phyloP scores from a whole-genome alignment of 2,113 vertebrate genomes.

The Sander lucioperca region DNA sequence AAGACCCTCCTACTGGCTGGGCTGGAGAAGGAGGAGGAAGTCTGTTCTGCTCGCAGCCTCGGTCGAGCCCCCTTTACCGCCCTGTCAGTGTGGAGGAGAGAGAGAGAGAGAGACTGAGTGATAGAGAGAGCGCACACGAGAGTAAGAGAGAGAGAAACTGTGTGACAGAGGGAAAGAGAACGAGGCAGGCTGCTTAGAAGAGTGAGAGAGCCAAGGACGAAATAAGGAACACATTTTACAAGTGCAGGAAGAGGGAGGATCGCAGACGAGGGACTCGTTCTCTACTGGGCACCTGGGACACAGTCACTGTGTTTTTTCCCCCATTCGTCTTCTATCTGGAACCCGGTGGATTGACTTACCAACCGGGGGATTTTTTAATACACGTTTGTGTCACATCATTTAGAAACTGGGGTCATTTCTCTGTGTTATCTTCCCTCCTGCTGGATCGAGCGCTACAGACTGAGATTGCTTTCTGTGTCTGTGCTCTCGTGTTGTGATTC shows the following conservation, averaged over 20 bases:
- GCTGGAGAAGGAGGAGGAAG: slow-evolving; percentile 86
- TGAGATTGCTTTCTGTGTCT: slow-evolving; percentile 53
- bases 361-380: slow-evolving; percentile 66
- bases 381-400: slow-evolving; percentile 48
- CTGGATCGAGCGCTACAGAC: slow-evolving; percentile 43
- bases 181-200: slow-evolving; percentile 75
- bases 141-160: slow-evolving; percentile 75
- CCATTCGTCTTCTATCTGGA: slow-evolving; percentile 59
- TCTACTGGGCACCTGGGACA: slow-evolving; percentile 73
- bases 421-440: slow-evolving; percentile 27
- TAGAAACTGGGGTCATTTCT: slow-evolving; percentile 61
- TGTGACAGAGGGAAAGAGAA: slow-evolving; percentile 77
- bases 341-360: slow-evolving; percentile 69
- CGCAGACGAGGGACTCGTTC: slow-evolving; percentile 75
- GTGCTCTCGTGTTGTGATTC: slow-evolving; percentile 57
- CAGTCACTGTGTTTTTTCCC: slow-evolving; percentile 58
- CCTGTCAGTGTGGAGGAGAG: slow-evolving; percentile 87
- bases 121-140: slow-evolving; percentile 60
- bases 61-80: slow-evolving; percentile 88
- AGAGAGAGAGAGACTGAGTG: slow-evolving; percentile 64
- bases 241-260: slow-evolving; percentile 78
- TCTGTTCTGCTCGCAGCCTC: slow-evolving; percentile 87
- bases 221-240: slow-evolving; percentile 81
- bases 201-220: slow-evolving; percentile 77
- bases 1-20: slow-evolving; percentile 91